phyloP scores from a whole-genome alignment of 2,888 invertebrate genomes.

The Agrochola litura region DNA sequence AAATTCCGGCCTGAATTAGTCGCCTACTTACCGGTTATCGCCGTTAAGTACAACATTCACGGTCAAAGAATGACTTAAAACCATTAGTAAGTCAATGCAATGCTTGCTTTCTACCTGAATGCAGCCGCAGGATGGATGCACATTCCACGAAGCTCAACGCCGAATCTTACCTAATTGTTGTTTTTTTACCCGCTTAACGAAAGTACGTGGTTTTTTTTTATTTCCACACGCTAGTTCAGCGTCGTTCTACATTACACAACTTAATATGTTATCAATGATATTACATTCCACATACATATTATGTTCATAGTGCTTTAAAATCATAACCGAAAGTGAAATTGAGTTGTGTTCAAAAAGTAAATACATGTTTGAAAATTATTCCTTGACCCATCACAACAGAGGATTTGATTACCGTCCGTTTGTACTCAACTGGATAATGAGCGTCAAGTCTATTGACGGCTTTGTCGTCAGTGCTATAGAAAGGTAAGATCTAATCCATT shows the following conservation, averaged over 20 bases:
- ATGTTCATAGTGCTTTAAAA: not conserved
- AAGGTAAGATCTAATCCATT: conserved; percentile 91
- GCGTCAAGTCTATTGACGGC: conserved; percentile 96
- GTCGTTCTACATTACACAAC: not conserved
- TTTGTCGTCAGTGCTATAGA: conserved; percentile 97
- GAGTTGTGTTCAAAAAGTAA: not conserved
- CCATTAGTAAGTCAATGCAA: not conserved
- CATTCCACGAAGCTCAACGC: not conserved
- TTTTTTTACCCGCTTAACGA: no score
- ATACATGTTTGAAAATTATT: conserved; percentile 22
- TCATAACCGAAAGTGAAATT: not conserved
- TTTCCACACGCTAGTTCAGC: not conserved
- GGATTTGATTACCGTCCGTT: conserved; percentile 98
- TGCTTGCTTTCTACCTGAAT: not conserved
- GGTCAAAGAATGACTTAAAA: not conserved
- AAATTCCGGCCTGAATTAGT: not conserved
- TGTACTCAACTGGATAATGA: conserved; percentile 98
- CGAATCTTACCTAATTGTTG: not conserved
- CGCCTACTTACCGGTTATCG: not conserved
- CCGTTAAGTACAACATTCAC: not conserved
- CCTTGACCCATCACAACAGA: conserved; percentile 85
- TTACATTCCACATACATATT: no score
- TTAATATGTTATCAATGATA: not conserved
- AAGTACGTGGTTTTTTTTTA: not conserved
- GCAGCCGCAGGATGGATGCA: not conserved